phyloP scores from a whole-genome alignment of 1,140 invertebrate species.

The Lycorma delicatula region DNA sequence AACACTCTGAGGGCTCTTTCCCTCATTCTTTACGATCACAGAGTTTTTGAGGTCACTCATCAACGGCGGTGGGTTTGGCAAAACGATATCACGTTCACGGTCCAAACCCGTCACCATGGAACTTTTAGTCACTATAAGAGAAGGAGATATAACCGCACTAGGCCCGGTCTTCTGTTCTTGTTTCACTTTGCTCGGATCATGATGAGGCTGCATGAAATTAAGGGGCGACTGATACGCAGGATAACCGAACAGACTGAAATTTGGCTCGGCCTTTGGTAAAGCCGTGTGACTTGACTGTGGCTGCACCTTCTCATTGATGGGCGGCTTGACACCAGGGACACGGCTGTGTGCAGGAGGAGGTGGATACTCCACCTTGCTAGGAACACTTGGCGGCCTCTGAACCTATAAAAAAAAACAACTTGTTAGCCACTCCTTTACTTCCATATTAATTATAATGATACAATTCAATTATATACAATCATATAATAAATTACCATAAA shows the following conservation, averaged over 20 bases:
- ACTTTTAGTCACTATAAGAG: constrained; percentile 38
- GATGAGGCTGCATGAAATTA: constrained; percentile 41
- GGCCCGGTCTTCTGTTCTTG: constrained; percentile 32
- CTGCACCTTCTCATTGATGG: constrained; percentile 16
- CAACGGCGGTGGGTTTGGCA: constrained; percentile 50
- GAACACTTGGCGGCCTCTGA: constrained; percentile 8
- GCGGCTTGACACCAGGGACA: constrained; percentile 30
- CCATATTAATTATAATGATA: no score
- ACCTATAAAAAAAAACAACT: constrained; percentile 13
- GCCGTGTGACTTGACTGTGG: constrained; percentile 27
- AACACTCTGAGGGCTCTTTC: constrained; percentile 42
- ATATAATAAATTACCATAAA: not conserved
- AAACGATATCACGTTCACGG: constrained; percentile 42
- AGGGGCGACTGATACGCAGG: constrained; percentile 48
- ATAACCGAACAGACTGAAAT: constrained; percentile 59
- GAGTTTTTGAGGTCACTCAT: constrained; percentile 61
- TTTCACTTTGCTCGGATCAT: constrained; percentile 40
- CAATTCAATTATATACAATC: not conserved
- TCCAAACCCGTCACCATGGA: constrained; percentile 38
- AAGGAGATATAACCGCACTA: constrained; percentile 35
- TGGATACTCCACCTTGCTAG: constrained; percentile 41
- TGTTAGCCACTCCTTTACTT: no score
- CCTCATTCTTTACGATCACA: constrained; percentile 69
- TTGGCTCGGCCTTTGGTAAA: constrained; percentile 63
- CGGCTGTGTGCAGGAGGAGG: constrained; percentile 46